Percentiles rank a stretch among this genome's conserved stretches.
phyloP scores from a whole-genome alignment of 1,140 invertebrate genomes.

The Druon quercuslanigerum region DNA sequence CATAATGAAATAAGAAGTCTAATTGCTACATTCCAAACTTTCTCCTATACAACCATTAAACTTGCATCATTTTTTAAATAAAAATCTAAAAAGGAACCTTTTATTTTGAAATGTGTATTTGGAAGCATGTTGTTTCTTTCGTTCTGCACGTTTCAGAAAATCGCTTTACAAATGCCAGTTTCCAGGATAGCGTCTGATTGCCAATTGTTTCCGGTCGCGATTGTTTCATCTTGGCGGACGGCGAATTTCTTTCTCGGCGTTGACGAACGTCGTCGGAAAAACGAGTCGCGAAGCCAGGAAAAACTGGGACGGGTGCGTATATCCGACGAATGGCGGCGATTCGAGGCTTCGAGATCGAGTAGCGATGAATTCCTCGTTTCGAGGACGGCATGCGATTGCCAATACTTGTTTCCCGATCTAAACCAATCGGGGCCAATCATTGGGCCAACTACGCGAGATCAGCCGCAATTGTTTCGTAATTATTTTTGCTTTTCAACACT shows the following conservation, averaged over 20 bases:
- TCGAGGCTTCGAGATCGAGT: constrained; percentile 41
- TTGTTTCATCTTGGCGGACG: constrained; percentile 55
- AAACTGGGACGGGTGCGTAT: constrained; percentile 37
- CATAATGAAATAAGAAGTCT: too few relatives aligned
- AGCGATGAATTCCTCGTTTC: constrained; percentile 54
- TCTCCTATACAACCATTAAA: too few relatives aligned
- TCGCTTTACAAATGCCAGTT: constrained; percentile 56
- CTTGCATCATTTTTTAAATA: too few relatives aligned
- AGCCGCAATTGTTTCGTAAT: constrained; percentile 48
- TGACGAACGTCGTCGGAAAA: constrained; percentile 40
- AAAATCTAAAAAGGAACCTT: too few relatives aligned
- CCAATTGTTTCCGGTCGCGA: constrained; percentile 64
- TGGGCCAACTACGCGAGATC: constrained; percentile 41
- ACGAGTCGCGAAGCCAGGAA: constrained; percentile 34
- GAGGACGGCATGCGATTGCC: constrained; percentile 56
- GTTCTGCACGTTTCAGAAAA: constrained; percentile 15
- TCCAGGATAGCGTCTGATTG: constrained; percentile 59
- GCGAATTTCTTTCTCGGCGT: constrained; percentile 12
- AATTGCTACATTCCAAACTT: too few relatives aligned
- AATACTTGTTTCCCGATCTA: constrained; percentile 60
- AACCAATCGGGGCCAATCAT: constrained; percentile 58
- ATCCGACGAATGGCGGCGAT: constrained; percentile 29
- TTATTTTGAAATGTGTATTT: too few relatives aligned
- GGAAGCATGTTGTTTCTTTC: constrained; percentile 24
- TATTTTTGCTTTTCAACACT: constrained; percentile 37